These are phyloP conservation scores for Acrobasis consociella DNA, from an alignment of 2,888 invertebrate species.

Conservation along the genomic window DNA sequence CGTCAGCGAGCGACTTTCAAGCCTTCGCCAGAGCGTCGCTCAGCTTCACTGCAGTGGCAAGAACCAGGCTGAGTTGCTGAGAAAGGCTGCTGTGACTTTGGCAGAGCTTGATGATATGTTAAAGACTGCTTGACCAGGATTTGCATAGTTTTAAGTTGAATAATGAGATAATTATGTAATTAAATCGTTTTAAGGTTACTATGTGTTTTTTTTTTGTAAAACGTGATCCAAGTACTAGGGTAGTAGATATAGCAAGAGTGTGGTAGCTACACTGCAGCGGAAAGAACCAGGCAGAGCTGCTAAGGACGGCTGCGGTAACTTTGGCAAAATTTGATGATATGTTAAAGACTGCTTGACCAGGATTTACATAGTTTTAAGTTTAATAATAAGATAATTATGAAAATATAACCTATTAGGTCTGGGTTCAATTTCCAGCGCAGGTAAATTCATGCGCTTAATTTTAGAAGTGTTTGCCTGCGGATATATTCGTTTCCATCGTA, in stretches of 20 bases:
- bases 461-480: too few species aligned
- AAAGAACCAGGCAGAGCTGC: neutral
- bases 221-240: too few species aligned
- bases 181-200: neutral
- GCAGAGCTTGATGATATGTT: conserved; percentile 61
- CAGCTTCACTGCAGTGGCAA: neutral
- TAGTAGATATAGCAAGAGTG: too few species aligned
- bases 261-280: neutral
- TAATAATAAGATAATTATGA: too few species aligned
- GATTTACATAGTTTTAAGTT: too few species aligned
- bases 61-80: neutral
- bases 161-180: neutral
- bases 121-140: conserved; percentile 42
- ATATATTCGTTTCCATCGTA: too few species aligned
- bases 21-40: conserved; percentile 49
- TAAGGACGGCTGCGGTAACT: conserved; percentile 47
- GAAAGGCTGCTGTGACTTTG: conserved; percentile 49
- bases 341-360: conserved; percentile 47
- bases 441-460: too few species aligned
- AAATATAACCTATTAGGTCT: too few species aligned
- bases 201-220: neutral
- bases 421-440: too few species aligned
- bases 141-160: neutral
- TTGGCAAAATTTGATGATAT: conserved; percentile 62
- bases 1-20: conserved; percentile 40